phyloP scores from a whole-genome alignment of 2,113 vertebrate species.

The Tyrannus savana region DNA sequence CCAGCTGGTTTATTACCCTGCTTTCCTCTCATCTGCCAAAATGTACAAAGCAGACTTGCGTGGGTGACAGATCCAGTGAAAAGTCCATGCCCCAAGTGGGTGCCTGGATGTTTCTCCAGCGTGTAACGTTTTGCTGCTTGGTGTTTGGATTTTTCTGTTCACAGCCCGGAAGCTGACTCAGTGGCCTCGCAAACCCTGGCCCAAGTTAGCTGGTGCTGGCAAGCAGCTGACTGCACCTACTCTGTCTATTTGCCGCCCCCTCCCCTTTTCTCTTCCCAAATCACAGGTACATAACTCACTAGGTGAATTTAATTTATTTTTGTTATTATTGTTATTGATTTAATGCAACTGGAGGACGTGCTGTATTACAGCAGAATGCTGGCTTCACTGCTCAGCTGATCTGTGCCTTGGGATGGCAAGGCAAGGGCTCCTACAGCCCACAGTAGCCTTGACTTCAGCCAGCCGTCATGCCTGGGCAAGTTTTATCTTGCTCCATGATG shows the following conservation, averaged over 20 bases:
- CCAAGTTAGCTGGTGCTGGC: background rate
- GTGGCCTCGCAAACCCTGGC: constrained; percentile 18
- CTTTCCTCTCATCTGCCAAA: background rate
- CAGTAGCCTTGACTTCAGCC: background rate
- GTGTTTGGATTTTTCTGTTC: constrained; percentile 22
- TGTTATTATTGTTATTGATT: background rate
- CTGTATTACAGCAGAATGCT: background rate
- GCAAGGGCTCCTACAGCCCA: background rate
- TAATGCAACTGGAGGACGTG: rapidly evolving
- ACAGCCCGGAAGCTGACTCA: constrained; percentile 58
- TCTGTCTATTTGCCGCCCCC: background rate
- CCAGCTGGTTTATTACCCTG: background rate
- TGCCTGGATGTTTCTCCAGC: background rate
- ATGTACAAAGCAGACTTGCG: constrained; percentile 11
- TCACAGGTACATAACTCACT: background rate
- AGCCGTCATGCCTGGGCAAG: background rate
- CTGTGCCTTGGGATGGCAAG: background rate
- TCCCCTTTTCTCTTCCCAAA: background rate
- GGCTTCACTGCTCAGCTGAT: background rate
- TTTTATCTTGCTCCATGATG: background rate
- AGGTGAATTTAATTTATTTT: background rate
- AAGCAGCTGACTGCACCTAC: constrained; percentile 33
- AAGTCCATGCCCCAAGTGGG: background rate
- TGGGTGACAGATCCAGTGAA: background rate
- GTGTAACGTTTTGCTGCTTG: background rate